Conservation (phyloP, 2,113 vertebrate genomes). For the Verasper variegatus region DNA sequence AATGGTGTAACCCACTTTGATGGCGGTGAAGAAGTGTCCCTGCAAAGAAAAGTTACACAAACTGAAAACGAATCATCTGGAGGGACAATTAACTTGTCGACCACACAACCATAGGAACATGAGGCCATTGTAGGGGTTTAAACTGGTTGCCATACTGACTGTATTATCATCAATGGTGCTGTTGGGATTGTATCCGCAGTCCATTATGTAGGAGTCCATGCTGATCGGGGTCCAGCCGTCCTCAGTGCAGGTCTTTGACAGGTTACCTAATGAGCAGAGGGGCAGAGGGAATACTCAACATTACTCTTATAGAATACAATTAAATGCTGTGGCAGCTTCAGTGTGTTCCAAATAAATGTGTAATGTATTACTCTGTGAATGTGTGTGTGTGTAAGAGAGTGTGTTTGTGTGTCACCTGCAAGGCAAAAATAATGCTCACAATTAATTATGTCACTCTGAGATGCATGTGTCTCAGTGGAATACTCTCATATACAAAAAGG, state of each 20-base stretch:
- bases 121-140: background rate
- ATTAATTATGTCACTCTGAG: conserved; percentile 40
- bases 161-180: conserved; percentile 67
- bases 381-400: conserved; percentile 1
- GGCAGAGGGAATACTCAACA: background rate
- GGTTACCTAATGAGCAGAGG: conserved; percentile 83
- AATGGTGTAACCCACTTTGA: conserved; percentile 94
- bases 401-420: background rate
- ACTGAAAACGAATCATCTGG: no score
- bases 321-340: background rate
- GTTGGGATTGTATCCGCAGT: conserved; percentile 88
- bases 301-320: background rate
- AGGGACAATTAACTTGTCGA: background rate
- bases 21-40: conserved; percentile 82
- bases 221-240: conserved; percentile 87
- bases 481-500: conserved; percentile 50
- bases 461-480: conserved; percentile 54
- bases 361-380: background rate
- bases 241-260: conserved; percentile 89
- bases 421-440: conserved; percentile 39
- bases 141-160: conserved; percentile 78
- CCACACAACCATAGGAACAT: background rate
- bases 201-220: conserved; percentile 72
- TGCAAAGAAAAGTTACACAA: conserved; percentile 51
- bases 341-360: background rate